Conservation (phyloP, 2,888 invertebrate genomes). For the Tineola bisselliella region DNA sequence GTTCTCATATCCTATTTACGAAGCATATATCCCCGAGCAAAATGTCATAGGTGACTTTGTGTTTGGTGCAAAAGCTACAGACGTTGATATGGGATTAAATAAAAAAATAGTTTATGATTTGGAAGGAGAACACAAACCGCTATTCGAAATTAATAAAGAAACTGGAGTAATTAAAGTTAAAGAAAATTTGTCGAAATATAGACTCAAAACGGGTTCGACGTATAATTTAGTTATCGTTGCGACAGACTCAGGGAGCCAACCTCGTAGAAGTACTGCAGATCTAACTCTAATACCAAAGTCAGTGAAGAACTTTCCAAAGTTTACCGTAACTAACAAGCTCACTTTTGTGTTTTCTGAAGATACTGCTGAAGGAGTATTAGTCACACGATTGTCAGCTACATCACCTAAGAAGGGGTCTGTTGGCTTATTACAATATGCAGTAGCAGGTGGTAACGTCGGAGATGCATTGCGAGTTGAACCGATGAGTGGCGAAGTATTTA, state of each 20-base stretch:
- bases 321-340: slow-evolving; percentile 74
- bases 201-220: slow-evolving; percentile 62
- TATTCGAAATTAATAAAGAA: slow-evolving; percentile 80
- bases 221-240: slow-evolving; percentile 82
- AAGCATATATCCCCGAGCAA: slow-evolving; percentile 83
- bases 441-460: slow-evolving; percentile 94
- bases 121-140: slow-evolving; percentile 78
- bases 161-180: slow-evolving; percentile 89
- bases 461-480: slow-evolving; percentile 85
- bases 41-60: slow-evolving; percentile 86
- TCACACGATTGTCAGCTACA: slow-evolving; percentile 80
- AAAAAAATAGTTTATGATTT: slow-evolving; percentile 83
- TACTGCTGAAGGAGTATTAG: slow-evolving; percentile 77
- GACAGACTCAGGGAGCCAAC: slow-evolving; percentile 78
- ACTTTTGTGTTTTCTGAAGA: slow-evolving; percentile 84
- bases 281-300: slow-evolving; percentile 81
- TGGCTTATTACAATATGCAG: slow-evolving; percentile 78
- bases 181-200: slow-evolving; percentile 69
- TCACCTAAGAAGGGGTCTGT: slow-evolving; percentile 81
- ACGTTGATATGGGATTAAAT: slow-evolving; percentile 84
- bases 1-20: slow-evolving; percentile 79
- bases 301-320: slow-evolving; percentile 81
- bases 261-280: slow-evolving; percentile 77
- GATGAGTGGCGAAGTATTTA: slow-evolving; percentile 80
- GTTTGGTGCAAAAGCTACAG: slow-evolving; percentile 87